Evolutionary conservation across 1,140 invertebrate species (phyloP).

Genomic region (Lerema accius): DNA sequence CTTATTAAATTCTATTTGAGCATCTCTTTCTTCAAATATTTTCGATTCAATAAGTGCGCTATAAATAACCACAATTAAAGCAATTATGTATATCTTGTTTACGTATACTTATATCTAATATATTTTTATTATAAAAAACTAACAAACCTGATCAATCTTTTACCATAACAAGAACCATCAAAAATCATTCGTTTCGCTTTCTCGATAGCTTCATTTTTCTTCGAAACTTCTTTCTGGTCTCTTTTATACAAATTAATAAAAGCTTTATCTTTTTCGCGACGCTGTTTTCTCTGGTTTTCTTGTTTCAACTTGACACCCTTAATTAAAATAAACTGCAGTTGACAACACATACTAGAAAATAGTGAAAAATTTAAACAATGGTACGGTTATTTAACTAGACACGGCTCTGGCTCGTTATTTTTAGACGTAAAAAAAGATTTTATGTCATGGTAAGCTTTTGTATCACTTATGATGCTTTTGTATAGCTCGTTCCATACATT

Average conservation of each 20-base stretch:
- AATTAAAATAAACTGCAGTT: constrained; percentile 17
- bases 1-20: constrained; percentile 54
- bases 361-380: too few species aligned
- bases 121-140: background rate
- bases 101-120: too few species aligned
- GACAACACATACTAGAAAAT: too few species aligned
- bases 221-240: constrained; percentile 34
- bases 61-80: background rate
- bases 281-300: constrained; percentile 45
- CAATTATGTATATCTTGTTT: too few species aligned
- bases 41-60: constrained; percentile 60
- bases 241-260: constrained; percentile 38
- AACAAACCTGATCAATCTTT: constrained; percentile 51
- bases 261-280: constrained; percentile 42
- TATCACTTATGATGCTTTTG: background rate
- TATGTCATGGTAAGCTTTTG: background rate
- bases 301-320: constrained; percentile 44
- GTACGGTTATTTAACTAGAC: too few species aligned
- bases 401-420: background rate
- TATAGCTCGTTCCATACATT: too few species aligned
- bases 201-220: background rate
- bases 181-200: constrained; percentile 43
- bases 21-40: constrained; percentile 57
- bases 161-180: constrained; percentile 55
- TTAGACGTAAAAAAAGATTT: background rate